Percentiles rank a stretch among this genome's conserved stretches.
phyloP scores from a whole-genome alignment of 2,888 invertebrate species.

The Maniola hyperantus region DNA sequence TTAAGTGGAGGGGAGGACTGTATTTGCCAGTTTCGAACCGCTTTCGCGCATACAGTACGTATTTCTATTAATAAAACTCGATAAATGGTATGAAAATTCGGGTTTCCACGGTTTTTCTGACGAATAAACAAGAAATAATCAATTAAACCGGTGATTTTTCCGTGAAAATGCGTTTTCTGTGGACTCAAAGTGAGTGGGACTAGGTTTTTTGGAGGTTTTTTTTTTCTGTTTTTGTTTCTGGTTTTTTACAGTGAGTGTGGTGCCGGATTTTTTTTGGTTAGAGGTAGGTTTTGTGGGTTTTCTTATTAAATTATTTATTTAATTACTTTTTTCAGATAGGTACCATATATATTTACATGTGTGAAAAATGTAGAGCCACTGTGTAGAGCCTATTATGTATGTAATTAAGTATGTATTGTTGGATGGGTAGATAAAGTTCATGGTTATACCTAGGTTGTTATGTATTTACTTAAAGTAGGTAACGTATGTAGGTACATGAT shows the following conservation, averaged over 20 bases:
- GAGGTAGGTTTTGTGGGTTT: conserved; percentile 9
- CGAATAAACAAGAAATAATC: not conserved
- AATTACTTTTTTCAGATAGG: not conserved
- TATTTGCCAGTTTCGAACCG: conserved; percentile 69
- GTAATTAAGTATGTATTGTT: too few relatives aligned
- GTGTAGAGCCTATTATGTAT: too few relatives aligned
- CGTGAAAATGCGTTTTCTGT: conserved; percentile 22
- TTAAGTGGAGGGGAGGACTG: conserved; percentile 50
- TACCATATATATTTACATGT: not conserved
- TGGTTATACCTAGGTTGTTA: too few relatives aligned
- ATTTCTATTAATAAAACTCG: conserved; percentile 39
- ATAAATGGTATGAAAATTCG: conserved; percentile 33
- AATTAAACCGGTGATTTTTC: not conserved
- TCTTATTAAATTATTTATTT: not conserved
- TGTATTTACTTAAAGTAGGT: too few relatives aligned
- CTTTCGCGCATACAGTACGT: conserved; percentile 70
- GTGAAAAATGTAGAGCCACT: too few relatives aligned
- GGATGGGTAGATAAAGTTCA: too few relatives aligned
- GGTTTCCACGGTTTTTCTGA: conserved; percentile 4
- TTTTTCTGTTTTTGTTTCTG: conserved; percentile 10
- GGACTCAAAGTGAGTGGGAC: conserved; percentile 20
- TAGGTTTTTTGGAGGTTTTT: conserved; percentile 8
- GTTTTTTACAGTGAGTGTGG: conserved; percentile 15
- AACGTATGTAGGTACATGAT: too few relatives aligned
- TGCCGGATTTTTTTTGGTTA: conserved; percentile 16